Conservation (phyloP, 2,113 vertebrate species). For the Cinclus cinclus region DNA sequence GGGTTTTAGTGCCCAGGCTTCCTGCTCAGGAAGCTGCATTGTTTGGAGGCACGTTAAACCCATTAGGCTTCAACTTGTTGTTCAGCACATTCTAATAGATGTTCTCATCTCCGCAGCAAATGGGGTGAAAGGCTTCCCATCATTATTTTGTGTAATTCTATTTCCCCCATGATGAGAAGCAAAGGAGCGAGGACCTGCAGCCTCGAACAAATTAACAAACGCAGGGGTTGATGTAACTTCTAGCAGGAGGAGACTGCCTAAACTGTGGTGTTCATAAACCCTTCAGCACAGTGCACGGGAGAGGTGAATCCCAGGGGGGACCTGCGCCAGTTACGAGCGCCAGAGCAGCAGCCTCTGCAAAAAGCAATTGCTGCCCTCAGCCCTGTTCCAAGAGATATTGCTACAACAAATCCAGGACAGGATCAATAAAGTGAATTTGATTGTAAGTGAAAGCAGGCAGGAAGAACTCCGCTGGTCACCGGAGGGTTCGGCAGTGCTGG, state of each 20-base stretch:
- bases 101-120: neutral
- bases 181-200: neutral
- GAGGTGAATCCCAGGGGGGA: neutral
- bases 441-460: neutral
- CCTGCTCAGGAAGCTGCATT: constrained; percentile 16
- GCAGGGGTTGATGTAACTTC: neutral
- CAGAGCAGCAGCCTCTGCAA: neutral
- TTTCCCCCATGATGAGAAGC: neutral
- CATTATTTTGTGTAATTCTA: neutral
- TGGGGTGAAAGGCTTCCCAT: neutral
- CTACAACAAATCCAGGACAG: neutral
- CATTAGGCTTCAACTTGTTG: neutral
- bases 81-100: neutral
- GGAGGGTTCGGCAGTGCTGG: neutral
- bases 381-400: neutral
- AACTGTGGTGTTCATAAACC: neutral
- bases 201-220: neutral
- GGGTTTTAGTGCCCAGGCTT: neutral
- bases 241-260: neutral
- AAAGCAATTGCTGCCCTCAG: neutral
- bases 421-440: neutral
- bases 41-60: neutral
- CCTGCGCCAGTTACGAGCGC: neutral
- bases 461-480: neutral
- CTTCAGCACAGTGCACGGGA: neutral